These are phyloP conservation scores for Lutjanus argentimaculatus DNA, from an alignment of 2,797 vertebrate genomes.

Conservation along the genomic window DNA sequence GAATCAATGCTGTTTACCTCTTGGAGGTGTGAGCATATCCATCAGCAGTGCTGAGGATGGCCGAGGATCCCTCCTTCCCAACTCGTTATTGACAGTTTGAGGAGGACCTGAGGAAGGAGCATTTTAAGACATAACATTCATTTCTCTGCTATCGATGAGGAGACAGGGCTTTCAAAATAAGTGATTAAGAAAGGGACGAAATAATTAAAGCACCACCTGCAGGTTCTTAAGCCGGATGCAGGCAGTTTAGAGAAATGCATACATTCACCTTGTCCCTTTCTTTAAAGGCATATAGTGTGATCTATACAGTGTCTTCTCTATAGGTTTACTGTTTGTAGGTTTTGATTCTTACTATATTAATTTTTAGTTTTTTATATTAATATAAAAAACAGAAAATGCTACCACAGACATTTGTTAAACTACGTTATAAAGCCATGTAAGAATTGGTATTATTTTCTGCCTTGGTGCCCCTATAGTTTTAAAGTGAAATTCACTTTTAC, in stretches of 20 bases:
- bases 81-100: constrained; percentile 85
- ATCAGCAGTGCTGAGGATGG: constrained; percentile 85
- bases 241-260: constrained; percentile 47
- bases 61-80: constrained; percentile 81
- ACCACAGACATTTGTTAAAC: background rate
- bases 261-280: constrained; percentile 42
- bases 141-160: constrained; percentile 79
- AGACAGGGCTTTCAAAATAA: constrained; percentile 80
- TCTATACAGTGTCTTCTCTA: background rate
- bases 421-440: too few species aligned
- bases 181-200: constrained; percentile 73
- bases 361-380: background rate
- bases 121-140: constrained; percentile 85
- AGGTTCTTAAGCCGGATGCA: constrained; percentile 58
- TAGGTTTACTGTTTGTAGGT: background rate
- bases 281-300: constrained; percentile 13
- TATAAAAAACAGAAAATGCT: background rate
- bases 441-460: too few species aligned
- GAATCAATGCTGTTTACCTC: constrained; percentile 91
- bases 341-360: background rate
- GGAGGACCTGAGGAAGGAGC: constrained; percentile 87
- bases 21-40: constrained; percentile 90
- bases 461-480: too few species aligned
- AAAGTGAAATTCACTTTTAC: too few species aligned
- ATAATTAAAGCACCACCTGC: constrained; percentile 73